These are phyloP conservation scores for Malthinus flaveolus DNA, from an alignment of 2,888 invertebrate genomes.

Conservation along the genomic window DNA sequence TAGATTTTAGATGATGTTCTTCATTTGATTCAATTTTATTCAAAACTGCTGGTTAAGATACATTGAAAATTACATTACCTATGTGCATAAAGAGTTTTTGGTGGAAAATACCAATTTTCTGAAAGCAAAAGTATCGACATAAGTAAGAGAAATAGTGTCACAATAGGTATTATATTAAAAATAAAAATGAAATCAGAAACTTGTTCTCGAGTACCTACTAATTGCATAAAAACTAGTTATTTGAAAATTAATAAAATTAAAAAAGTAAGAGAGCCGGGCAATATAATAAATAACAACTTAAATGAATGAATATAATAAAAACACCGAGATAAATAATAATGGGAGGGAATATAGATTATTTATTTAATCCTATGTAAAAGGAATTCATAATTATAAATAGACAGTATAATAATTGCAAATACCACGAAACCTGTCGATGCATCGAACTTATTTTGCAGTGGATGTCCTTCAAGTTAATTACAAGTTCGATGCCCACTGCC, in stretches of 20 bases:
- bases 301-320: not conserved
- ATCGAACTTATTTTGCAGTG: slow-evolving; percentile 25
- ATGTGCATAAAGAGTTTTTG: too few relatives aligned
- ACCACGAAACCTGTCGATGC: slow-evolving; percentile 27
- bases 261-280: not conserved
- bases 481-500: slow-evolving; percentile 33
- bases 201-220: too few relatives aligned
- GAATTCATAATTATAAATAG: slow-evolving; percentile 19
- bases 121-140: too few relatives aligned
- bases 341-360: not conserved
- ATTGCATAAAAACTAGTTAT: not conserved
- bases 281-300: not conserved
- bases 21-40: too few relatives aligned
- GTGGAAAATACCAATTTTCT: too few relatives aligned
- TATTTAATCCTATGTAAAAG: not conserved
- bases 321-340: too few relatives aligned
- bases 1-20: too few relatives aligned
- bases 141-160: too few relatives aligned
- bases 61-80: too few relatives aligned
- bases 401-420: slow-evolving; percentile 25
- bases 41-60: too few relatives aligned
- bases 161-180: too few relatives aligned
- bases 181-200: too few relatives aligned
- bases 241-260: slow-evolving; percentile 1
- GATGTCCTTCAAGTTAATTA: slow-evolving; percentile 28